Evolutionary conservation across 1,140 invertebrate species (phyloP), one percentile per base, ranked within the genome.

Genomic region (Chrysopa pallens): DNA sequence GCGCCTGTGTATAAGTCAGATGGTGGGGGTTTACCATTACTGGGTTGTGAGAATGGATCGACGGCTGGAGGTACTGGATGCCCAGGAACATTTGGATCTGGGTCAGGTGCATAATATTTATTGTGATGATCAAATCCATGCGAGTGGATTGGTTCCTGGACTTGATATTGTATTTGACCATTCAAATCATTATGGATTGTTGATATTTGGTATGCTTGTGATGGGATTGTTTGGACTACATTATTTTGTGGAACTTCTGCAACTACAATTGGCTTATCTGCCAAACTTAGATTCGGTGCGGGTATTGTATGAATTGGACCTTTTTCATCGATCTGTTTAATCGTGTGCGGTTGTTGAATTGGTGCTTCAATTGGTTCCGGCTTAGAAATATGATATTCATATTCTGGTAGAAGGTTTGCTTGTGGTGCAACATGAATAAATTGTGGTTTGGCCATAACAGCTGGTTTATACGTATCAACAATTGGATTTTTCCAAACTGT

Each of bases 261-360:
- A 5, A 51, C 36, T 8, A 42, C 33, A 8, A 42, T 36, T 11
- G 56, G 56, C 45, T 53, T 58, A 46, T 59, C 57, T 6, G 51
- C 50, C 6, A 43, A 45, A 40, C 74, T 73, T n/a, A 82, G 61
- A 61, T 85, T 84, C 7, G 82, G 82, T 7, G 82, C 82, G 52
- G 81, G 80, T 44, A 85, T 84, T 4, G 80, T 84, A 56, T 84
- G 80, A 54, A 84, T 84, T 2, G 80, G 80, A 53, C 78, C 80
- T 45, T 74, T 69, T 23, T 69, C 66, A 38, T 69, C 66, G 36
- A 56, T 37, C 48, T 61, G 58, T 38, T 59, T 57, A 14, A 60
- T 57, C 0, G 57, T 49, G 9, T 55, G 49, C n/a, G 43, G 38
- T 9, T 49, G 48, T 23, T 23, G 17, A 23, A 9, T 43, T 48